Base-by-base conservation (phyloP, 1,140 invertebrate species). In the Drosophila ogumai region DNA sequence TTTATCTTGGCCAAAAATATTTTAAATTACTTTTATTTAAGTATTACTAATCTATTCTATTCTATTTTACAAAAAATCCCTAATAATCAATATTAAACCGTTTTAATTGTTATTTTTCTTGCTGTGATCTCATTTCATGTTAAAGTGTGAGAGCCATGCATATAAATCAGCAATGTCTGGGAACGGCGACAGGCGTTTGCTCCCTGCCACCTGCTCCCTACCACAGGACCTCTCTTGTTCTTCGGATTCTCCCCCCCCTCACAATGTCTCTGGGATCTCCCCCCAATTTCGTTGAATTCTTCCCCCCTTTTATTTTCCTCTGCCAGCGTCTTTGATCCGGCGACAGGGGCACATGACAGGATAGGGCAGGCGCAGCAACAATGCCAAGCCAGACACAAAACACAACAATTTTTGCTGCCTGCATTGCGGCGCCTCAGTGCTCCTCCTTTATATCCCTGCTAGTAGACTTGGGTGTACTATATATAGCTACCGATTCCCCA, bases 131-230 rank as follows among this genome's bases (percentile, higher is more conserved):
- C 9, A 55, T 61, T 41, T 63, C 52, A 36, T 50, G 34, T 31
- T 6, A 7, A 28, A n/a, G 43, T 54, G 52, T 75, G 71, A 57
- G 44, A 63, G 67, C 56, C 67, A 82, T 76, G 82, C 82, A 88
- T 86, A 88, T 86, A 86, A 86, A 86, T 86, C 82, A 88, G 82
- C 71, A 76, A 69, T 66, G 84, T 88, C 84, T 86, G 80, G 79
- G 64, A 79, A 52, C 46, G 72, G 73, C 52, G 66, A 72, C 68
- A 72, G 52, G 66, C 52, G 36, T 59, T 49, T 73, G 52, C 31
- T 31, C 28, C 67, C 49, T 40, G 25, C 13, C 38, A 44, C 52
- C 41, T 38, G 19, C 19, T 55, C 13, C 52, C 52, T n/a, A 55
- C 52, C 19, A 9, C 15, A n/a, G 52, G 34, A 25, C 13, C 34